Percentiles rank a stretch among this genome's conserved stretches.
These are phyloP conservation scores for Perca fluviatilis DNA, from an alignment of 2,113 vertebrate species.

Conservation along the genomic window DNA sequence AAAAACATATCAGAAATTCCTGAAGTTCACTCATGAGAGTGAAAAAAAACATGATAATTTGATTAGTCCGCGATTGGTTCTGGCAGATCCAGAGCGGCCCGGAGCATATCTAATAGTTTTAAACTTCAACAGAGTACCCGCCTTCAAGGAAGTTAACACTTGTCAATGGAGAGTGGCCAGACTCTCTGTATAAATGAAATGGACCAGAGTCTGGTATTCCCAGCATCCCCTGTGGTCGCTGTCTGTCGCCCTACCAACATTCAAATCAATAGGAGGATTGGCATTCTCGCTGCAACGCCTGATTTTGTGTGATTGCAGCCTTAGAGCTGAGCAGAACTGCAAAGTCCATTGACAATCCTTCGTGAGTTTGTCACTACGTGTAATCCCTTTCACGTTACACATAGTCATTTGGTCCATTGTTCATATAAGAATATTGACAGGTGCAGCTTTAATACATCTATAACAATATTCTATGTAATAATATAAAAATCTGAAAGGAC, in stretches of 20 bases:
- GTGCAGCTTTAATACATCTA: neutral
- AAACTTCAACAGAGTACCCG: too few relatives aligned
- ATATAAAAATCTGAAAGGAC: neutral
- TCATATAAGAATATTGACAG: neutral
- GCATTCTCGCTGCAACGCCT: neutral
- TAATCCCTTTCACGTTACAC: too few relatives aligned
- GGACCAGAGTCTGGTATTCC: too few relatives aligned
- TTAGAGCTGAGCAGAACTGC: too few relatives aligned
- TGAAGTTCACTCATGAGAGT: neutral
- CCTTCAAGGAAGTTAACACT: too few relatives aligned
- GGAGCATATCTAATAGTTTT: too few relatives aligned
- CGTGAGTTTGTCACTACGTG: too few relatives aligned
- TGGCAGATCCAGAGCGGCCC: too few relatives aligned
- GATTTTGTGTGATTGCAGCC: neutral
- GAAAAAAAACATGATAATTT: neutral
- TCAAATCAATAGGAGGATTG: neutral
- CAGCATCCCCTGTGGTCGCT: neutral
- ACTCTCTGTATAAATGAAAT: too few relatives aligned
- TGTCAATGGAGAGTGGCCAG: too few relatives aligned
- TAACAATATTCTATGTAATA: neutral
- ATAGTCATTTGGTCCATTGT: neutral
- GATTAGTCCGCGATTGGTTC: neutral
- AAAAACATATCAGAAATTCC: neutral
- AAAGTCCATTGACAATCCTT: too few relatives aligned
- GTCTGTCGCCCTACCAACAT: neutral